phyloP scores from a whole-genome alignment of 2,888 invertebrate genomes.

The Pristionchus fissidentatus region DNA sequence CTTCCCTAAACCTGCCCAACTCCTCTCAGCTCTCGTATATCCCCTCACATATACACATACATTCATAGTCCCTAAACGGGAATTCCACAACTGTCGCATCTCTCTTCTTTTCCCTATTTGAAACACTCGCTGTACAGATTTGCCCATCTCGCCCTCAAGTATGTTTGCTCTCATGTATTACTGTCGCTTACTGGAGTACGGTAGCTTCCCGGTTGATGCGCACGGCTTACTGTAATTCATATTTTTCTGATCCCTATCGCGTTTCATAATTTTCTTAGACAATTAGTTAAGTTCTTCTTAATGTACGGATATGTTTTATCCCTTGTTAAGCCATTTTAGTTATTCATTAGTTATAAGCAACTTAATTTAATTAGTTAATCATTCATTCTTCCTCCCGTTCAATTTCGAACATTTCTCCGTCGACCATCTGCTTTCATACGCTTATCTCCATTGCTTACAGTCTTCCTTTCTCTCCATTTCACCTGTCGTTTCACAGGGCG shows the following conservation, averaged over 20 bases:
- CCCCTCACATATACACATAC: not conserved
- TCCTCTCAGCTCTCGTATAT: not conserved
- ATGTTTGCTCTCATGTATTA: too few relatives aligned
- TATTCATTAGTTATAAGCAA: too few relatives aligned
- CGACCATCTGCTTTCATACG: conserved; percentile 28
- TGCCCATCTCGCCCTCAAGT: conserved; percentile 31
- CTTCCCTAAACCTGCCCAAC: conserved; percentile 10
- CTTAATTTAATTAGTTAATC: too few relatives aligned
- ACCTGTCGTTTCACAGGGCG: conserved; percentile 8
- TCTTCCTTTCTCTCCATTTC: conserved; percentile 11
- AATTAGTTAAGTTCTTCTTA: too few relatives aligned
- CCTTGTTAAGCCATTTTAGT: too few relatives aligned
- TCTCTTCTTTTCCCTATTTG: conserved; percentile 17
- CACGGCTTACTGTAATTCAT: not conserved
- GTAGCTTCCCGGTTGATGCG: not conserved
- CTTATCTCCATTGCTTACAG: conserved; percentile 35
- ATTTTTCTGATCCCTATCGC: not conserved
- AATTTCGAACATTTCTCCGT: conserved; percentile 13
- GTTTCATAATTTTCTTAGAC: not conserved
- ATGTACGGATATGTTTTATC: too few relatives aligned
- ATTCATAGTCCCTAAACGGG: conserved; percentile 26
- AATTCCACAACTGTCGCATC: not conserved
- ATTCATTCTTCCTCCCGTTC: not conserved
- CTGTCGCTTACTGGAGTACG: not conserved
- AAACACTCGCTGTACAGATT: conserved; percentile 33